A percentile compares a stretch with the other conserved stretches of the same genome.
Conservation (phyloP, 1,140 invertebrate genomes). For the Drosophila melanica region DNA sequence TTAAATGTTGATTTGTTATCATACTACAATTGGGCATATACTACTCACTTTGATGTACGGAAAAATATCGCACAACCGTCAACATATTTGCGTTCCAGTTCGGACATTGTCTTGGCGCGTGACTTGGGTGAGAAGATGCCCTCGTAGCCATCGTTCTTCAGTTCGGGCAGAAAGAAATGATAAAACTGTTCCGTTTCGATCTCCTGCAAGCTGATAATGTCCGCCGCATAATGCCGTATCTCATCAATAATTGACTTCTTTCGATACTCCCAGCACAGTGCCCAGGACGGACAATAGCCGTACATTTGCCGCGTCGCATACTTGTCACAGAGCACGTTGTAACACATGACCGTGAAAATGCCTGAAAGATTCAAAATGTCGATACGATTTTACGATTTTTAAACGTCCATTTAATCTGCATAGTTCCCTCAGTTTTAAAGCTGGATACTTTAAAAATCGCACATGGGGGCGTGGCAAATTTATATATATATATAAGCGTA, state of each 20-base stretch:
- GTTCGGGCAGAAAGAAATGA: constrained; percentile 97
- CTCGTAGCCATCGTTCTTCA: constrained; percentile 96
- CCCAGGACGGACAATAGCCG: constrained; percentile 98
- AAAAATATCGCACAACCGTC: constrained; percentile 99
- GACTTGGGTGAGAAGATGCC: constrained; percentile 99
- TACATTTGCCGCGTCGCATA: constrained; percentile 99
- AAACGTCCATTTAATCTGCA: too few species aligned
- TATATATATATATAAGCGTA: too few species aligned
- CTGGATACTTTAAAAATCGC: too few species aligned
- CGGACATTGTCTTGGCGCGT: constrained; percentile 98
- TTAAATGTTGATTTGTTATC: background rate
- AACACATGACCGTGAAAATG: constrained; percentile 99
- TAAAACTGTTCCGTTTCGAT: constrained; percentile 99
- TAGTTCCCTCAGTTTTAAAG: too few species aligned
- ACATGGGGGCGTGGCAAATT: too few species aligned
- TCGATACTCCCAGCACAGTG: constrained; percentile 98
- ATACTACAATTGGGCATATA: background rate
- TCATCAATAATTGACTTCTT: constrained; percentile 99
- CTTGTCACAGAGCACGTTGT: constrained; percentile 99
- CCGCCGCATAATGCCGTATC: constrained; percentile 97
- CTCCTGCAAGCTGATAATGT: constrained; percentile 99
- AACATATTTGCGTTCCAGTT: constrained; percentile 98
- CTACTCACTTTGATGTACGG: constrained; percentile 94
- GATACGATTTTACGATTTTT: too few species aligned
- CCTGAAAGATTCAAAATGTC: constrained; percentile 86